phyloP scores from a whole-genome alignment of 2,113 vertebrate species.

The Tenrec ecaudatus region DNA sequence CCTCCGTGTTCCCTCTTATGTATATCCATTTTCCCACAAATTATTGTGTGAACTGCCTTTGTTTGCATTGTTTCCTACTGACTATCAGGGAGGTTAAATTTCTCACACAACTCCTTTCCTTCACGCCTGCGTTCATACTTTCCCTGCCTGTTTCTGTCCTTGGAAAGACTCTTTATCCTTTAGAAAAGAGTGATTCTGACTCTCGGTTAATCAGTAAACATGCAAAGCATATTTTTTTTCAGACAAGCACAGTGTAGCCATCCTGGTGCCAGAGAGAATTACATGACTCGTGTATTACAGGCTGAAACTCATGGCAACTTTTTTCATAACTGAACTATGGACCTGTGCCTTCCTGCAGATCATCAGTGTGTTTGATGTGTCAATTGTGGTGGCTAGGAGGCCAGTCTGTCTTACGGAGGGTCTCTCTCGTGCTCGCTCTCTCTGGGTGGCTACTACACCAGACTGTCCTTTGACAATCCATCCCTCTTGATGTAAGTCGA shows the following conservation, averaged over 20 bases:
- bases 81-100: neutral
- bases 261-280: neutral
- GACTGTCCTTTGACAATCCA: neutral
- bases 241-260: neutral
- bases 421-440: neutral
- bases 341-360: neutral
- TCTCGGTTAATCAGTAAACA: neutral
- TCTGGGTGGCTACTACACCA: neutral
- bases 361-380: neutral
- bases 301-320: neutral
- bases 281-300: too few species aligned
- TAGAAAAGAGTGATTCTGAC: neutral
- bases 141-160: neutral
- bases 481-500: neutral
- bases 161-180: neutral
- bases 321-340: neutral
- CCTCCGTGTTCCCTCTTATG: accelerated
- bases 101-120: neutral
- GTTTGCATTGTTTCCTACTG: neutral
- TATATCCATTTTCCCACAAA: neutral
- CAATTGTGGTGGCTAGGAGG: neutral
- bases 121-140: accelerated
- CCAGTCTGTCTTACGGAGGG: neutral
- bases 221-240: neutral
- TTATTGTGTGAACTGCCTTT: neutral